These are phyloP conservation scores for Nannobrachium achirus DNA, from an alignment of 2,113 vertebrate species.

Conservation along the genomic window DNA sequence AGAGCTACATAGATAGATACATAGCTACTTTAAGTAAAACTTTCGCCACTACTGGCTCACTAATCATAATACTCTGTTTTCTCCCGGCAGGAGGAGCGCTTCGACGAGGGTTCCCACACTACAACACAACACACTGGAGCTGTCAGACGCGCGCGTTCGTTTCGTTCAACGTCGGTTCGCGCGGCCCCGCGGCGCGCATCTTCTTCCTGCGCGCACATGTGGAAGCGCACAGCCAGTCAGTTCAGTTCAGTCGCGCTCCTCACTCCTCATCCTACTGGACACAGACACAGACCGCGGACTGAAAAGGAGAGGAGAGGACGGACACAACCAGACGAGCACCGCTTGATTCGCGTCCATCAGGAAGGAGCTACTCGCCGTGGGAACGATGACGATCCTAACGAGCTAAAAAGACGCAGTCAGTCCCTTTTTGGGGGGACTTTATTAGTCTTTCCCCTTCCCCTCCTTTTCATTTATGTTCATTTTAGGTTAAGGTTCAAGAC, in stretches of 20 bases:
- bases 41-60: too few species aligned
- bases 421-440: slow-evolving; percentile 36
- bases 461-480: neutral
- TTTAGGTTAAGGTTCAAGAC: neutral
- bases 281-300: neutral
- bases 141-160: too few species aligned
- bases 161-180: slow-evolving; percentile 2
- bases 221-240: slow-evolving; percentile 41
- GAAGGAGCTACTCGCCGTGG: slow-evolving; percentile 54
- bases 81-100: slow-evolving; percentile 38
- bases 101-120: slow-evolving; percentile 57
- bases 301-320: slow-evolving; percentile 6
- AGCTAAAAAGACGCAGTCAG: slow-evolving; percentile 59
- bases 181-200: slow-evolving; percentile 54
- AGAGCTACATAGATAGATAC: too few species aligned
- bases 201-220: slow-evolving; percentile 45
- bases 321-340: slow-evolving; percentile 10
- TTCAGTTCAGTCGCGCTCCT: slow-evolving; percentile 29
- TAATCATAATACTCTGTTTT: too few species aligned
- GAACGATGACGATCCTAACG: slow-evolving; percentile 52
- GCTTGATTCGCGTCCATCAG: slow-evolving; percentile 21
- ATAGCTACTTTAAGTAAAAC: too few species aligned
- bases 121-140: too few species aligned
- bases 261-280: neutral
- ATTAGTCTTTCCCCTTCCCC: neutral